phyloP scores from a whole-genome alignment of 2,888 invertebrate genomes.

The Sceliomorpha sp. region DNA sequence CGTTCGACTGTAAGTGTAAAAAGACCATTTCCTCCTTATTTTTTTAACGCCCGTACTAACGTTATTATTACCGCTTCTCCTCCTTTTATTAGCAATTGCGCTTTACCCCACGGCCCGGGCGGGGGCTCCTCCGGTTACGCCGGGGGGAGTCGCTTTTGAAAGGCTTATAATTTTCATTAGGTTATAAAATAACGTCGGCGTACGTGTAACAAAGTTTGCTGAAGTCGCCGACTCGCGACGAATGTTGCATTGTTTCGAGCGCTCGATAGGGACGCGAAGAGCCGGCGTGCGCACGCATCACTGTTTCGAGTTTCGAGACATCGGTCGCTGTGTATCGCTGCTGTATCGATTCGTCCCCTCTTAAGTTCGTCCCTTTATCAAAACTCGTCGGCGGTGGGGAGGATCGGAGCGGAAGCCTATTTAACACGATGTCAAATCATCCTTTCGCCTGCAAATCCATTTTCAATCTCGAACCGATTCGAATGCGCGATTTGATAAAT shows the following conservation, averaged over 20 bases:
- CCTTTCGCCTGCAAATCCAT: slow-evolving; percentile 32
- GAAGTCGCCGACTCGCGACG: slow-evolving; percentile 63
- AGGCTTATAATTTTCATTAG: no score
- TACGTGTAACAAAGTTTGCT: slow-evolving; percentile 51
- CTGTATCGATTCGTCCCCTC: slow-evolving; percentile 78
- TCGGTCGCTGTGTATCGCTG: slow-evolving; percentile 77
- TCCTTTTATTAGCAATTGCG: no score
- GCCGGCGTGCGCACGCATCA: slow-evolving; percentile 69
- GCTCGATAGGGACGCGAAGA: slow-evolving; percentile 64
- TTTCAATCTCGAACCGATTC: slow-evolving; percentile 11
- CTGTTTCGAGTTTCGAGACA: slow-evolving; percentile 78
- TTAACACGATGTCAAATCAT: slow-evolving; percentile 65
- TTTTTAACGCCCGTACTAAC: no score
- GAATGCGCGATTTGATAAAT: no score
- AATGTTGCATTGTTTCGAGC: slow-evolving; percentile 66
- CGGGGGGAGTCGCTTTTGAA: no score
- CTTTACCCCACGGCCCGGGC: no score
- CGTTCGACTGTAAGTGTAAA: no score
- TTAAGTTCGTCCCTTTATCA: slow-evolving; percentile 45
- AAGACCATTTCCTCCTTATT: no score
- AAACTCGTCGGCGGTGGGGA: slow-evolving; percentile 62
- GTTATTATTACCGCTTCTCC: no score
- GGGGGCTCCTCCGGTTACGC: no score
- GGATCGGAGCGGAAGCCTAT: slow-evolving; percentile 60
- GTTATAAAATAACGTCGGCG: slow-evolving; percentile 34